Percentiles rank a stretch among this genome's conserved stretches.
Conservation (phyloP, 1,140 invertebrate species). For the Drosophila suzukii region DNA sequence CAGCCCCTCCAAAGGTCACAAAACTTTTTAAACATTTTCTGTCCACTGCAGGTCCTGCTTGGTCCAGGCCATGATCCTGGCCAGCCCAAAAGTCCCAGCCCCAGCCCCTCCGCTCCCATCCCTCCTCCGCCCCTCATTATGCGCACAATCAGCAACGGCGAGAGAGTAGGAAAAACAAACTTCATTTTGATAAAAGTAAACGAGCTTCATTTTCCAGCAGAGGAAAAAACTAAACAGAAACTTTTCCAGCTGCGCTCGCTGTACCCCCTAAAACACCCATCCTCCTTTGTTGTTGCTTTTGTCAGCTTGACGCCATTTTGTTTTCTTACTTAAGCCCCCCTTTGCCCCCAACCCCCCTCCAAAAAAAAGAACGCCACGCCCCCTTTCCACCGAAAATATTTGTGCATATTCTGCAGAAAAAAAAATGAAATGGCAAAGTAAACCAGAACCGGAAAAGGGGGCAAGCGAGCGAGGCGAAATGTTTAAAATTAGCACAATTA, state of each 20-base stretch:
- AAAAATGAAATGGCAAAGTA: slow-evolving; percentile 30
- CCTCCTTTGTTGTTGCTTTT: slow-evolving; percentile 35
- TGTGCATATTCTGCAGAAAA: slow-evolving; percentile 65
- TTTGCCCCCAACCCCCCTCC: background rate
- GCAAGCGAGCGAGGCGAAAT: slow-evolving; percentile 9
- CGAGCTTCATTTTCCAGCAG: slow-evolving; percentile 55
- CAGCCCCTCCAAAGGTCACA: slow-evolving; percentile 36
- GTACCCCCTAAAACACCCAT: background rate
- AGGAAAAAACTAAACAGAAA: slow-evolving; percentile 58
- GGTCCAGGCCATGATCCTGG: slow-evolving; percentile 21
- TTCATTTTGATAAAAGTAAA: slow-evolving; percentile 72
- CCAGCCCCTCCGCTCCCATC: too few relatives aligned
- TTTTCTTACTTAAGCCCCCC: slow-evolving; percentile 60
- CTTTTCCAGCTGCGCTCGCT: slow-evolving; percentile 53
- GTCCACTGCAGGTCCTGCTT: slow-evolving; percentile 26
- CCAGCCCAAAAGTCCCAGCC: background rate
- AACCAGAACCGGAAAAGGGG: slow-evolving; percentile 17
- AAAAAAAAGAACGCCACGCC: background rate
- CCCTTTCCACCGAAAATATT: slow-evolving; percentile 44
- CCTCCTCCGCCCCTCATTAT: slow-evolving; percentile 36
- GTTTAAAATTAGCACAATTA: slow-evolving; percentile 76
- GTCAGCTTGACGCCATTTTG: slow-evolving; percentile 71
- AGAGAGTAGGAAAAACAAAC: slow-evolving; percentile 47
- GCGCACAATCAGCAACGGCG: slow-evolving; percentile 48
- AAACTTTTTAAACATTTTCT: slow-evolving; percentile 59